Evolutionary conservation across 2,888 invertebrate species (phyloP).

Genomic region (Drosophila infuscata): DNA sequence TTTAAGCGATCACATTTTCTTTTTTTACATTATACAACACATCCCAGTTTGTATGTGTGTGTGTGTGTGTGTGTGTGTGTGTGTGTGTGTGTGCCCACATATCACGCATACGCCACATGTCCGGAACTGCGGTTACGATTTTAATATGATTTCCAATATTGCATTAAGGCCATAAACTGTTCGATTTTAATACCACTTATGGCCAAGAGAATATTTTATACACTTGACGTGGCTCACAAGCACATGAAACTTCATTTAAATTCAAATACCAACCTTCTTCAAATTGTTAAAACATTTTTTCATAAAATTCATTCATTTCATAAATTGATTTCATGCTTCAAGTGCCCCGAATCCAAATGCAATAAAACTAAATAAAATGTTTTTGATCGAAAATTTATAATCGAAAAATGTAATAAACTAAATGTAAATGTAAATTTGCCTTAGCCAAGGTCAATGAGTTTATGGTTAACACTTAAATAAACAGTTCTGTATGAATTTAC

Average conservation of each 20-base stretch:
- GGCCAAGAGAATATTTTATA: conserved; percentile 21
- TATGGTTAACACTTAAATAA: neutral
- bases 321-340: conserved; percentile 34
- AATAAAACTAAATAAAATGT: conserved; percentile 33
- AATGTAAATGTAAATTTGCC: neutral
- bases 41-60: neutral
- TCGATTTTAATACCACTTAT: conserved; percentile 23
- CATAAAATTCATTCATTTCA: conserved; percentile 13
- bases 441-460: neutral
- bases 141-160: conserved; percentile 19
- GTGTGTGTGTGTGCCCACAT: neutral
- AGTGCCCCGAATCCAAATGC: neutral
- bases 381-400: conserved; percentile 9
- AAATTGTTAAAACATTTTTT: neutral
- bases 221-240: conserved; percentile 21
- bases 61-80: neutral
- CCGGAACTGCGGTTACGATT: conserved; percentile 11
- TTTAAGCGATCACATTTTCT: conserved; percentile 8
- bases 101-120: conserved; percentile 40
- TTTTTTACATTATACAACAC: conserved; percentile 14
- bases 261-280: conserved; percentile 5
- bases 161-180: conserved; percentile 29
- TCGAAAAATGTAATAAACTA: too few relatives aligned
- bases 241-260: conserved; percentile 16
- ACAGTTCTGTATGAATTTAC: neutral